A percentile compares a stretch with the other conserved stretches of the same genome.
Conservation (phyloP, 2,888 invertebrate species). For the Cheilosia soror region DNA sequence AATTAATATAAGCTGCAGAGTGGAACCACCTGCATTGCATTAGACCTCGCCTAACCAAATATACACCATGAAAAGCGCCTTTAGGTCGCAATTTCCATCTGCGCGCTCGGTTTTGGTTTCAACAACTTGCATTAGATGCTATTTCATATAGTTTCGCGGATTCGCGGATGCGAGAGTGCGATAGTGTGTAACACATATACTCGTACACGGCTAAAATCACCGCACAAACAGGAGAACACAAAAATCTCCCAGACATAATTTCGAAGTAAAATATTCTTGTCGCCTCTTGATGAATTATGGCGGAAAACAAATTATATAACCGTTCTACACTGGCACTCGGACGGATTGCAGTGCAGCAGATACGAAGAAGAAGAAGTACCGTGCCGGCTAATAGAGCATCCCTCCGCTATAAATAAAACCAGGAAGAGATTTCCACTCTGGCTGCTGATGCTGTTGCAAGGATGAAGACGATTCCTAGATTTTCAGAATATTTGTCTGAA, state of each 20-base stretch:
- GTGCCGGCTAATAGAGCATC: slow-evolving; percentile 55
- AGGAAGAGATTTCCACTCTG: slow-evolving; percentile 64
- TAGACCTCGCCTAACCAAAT: slow-evolving; percentile 46
- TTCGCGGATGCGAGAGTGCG: slow-evolving; percentile 1
- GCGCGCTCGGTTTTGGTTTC: slow-evolving; percentile 63
- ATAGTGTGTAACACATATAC: slow-evolving; percentile 8
- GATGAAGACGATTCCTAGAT: slow-evolving; percentile 51
- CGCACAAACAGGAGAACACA: slow-evolving; percentile 13
- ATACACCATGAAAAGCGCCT: slow-evolving; percentile 51
- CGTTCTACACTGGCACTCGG: slow-evolving; percentile 52
- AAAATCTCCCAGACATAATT: slow-evolving; percentile 52
- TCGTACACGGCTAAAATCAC: slow-evolving; percentile 5
- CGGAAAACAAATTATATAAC: slow-evolving; percentile 75
- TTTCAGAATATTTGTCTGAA: slow-evolving; percentile 22
- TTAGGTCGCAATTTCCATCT: slow-evolving; percentile 40
- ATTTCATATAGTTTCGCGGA: slow-evolving; percentile 5
- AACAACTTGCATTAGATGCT: slow-evolving; percentile 43
- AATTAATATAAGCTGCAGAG: slow-evolving; percentile 30
- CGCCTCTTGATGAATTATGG: slow-evolving; percentile 75
- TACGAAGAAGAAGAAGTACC: background rate
- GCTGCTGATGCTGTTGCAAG: slow-evolving; percentile 18
- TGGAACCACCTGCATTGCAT: slow-evolving; percentile 51
- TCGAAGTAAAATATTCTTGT: slow-evolving; percentile 75
- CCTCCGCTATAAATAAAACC: slow-evolving; percentile 65
- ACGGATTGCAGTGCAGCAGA: slow-evolving; percentile 26